Evolutionary conservation across 2,113 vertebrate genomes (phyloP), one percentile per base, ranked within the genome.

Genomic region (Eublepharis macularius): DNA sequence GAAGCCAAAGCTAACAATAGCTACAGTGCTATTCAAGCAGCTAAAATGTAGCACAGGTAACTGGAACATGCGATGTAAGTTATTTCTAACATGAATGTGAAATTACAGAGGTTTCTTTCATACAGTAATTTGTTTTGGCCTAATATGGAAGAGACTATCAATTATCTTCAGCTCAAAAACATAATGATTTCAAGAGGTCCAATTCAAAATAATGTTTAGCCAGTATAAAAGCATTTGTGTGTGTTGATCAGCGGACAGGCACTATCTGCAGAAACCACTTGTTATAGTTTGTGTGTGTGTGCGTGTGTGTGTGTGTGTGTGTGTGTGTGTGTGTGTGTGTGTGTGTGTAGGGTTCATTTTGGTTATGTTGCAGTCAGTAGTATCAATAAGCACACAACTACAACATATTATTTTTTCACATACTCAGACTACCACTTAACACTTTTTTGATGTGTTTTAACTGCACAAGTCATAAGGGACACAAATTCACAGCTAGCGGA

Each of bases 1-100:
- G 86, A 90, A 87, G 92, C 76, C 81, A 85, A 89, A 86, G 77
- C 84, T 82, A 41, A 82, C 65, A 92, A 86, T 91, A 91, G 87
- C 86, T 57, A 73, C 36, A 77, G 16, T 87, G 81, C 51, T 87
- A 81, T 74, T 91, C 66, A 88, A 88, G 81, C 26, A 91, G 82
- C 88, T 12, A 74, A 82, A 68, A 89, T 92, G 83, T 11, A 76
- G 47, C 76, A 91, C 72, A 91, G 91, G 82, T 92, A 84, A 86
- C 14, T 63, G 54, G 51, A 43, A 87, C 76, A 91, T 70, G 78
- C 43, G 86, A 65, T 83, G 88, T 91, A 93, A 93, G 90, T 92
- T 90, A 92, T 84, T 86, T 49, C 49, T 80, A 87, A 89, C 69
- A 82, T 76, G 54, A 87, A 75, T 43, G 39, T 76, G 88, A 88